phyloP scores from a whole-genome alignment of 2,113 vertebrate species.

The Leucosticte australis region DNA sequence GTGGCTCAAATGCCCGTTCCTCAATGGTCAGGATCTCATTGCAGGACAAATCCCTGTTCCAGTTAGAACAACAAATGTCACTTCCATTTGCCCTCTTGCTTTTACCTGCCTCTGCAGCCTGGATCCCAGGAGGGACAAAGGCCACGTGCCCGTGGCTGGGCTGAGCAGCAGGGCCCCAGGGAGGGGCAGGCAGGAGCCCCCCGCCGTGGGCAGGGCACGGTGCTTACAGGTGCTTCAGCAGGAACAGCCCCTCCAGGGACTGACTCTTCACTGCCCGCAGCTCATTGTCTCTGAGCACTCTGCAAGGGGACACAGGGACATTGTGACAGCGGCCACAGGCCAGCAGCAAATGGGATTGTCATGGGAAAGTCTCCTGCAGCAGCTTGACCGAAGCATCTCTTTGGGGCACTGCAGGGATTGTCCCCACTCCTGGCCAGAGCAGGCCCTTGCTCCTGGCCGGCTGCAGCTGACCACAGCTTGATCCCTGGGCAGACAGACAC shows the following conservation, averaged over 20 bases:
- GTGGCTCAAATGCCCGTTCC: neutral
- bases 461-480: neutral
- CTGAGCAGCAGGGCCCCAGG: neutral
- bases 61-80: neutral
- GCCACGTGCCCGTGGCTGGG: neutral
- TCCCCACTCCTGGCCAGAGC: neutral
- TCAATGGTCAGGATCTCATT: neutral
- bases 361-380: neutral
- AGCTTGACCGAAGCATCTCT: neutral
- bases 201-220: neutral
- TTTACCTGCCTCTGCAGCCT: neutral
- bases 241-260: slow-evolving; percentile 62
- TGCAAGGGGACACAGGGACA: neutral
- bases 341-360: neutral
- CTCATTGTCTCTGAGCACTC: slow-evolving; percentile 48
- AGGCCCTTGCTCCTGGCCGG: neutral
- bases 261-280: slow-evolving; percentile 39
- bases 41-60: neutral
- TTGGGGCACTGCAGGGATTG: neutral
- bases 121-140: neutral
- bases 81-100: neutral
- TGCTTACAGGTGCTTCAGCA: slow-evolving; percentile 68
- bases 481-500: no score
- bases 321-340: no score
- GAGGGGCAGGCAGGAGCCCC: neutral